Evolutionary conservation across 1,140 invertebrate genomes (phyloP), one percentile per base, ranked within the genome.

Genomic region (Pseudomyrmex flavicornis): DNA sequence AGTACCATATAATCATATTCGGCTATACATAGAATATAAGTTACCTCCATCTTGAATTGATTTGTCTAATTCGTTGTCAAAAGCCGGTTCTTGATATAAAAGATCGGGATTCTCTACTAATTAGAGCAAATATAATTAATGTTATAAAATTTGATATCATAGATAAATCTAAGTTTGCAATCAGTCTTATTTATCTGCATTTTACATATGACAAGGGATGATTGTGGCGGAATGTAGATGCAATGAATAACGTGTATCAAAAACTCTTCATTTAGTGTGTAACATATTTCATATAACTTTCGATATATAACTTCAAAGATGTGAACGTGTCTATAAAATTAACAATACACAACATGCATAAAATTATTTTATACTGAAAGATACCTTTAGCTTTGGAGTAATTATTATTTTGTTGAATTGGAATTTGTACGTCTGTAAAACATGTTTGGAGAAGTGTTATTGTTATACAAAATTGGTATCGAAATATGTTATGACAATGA

Each of bases 81-180:
- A 93, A 82, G 95, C 93, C 88, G 95, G 92, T 93, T 95, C 95
- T 93, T 95, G 93, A 90, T 94, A 95, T 56, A 95, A 92, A 86
- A 95, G 93, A 93, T 95, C 95, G 88, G 95, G 93, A 91, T 95
- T 95, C 90, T 95, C 95, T 91, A 95, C 95, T 95, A 91, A 92
- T 83, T 15, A 10, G 90, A 92, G 90, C 86, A 80, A 90, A 85
- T 69, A 70, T 50, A 80, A 79, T 91, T 86, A 86, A 85, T 75
- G 59, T 72, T 26, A 54, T 15, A 63, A 26, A 26, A 69, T 59
- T 15, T 50, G 0, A 46, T 2, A 26, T 54, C n/a, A 26, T 54
- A 13, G 52, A 73, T 68, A 68, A 68, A 77, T 48, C 15, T 20
- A 68, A 56, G 2, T 77, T 54, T 54, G 35, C 22, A 13, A 46